Evolutionary conservation across 92 coral and sea anemone species (phyloP), one percentile per base, ranked within the genome.

Genomic region (Parazoanthus darwini): DNA sequence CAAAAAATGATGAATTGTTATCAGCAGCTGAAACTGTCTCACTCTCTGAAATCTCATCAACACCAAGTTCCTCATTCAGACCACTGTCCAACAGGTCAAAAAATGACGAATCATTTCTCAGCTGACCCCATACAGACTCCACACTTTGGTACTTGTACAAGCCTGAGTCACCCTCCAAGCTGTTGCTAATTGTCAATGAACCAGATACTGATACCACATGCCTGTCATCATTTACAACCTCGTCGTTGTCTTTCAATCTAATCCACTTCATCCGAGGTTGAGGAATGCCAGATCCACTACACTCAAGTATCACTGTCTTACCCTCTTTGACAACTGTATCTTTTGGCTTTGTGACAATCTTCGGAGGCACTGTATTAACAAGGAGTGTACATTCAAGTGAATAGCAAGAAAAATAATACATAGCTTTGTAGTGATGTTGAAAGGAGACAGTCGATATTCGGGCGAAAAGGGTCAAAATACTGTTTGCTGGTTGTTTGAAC

Each of bases 201-300:
- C 95, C 95, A 9, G 85, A 48, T 1, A 66, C 37, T 13, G 78
- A 36, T 65, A 91, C 72, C 0, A 14, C 77, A 38, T 81, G 89
- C 5, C 70, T 78, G 4, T 58, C 70, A 74, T 91, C 90, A 81
- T 14, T 85, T 5, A 22, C n/a, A 0, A 95, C 43, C 20, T 44
- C 42, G 11, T 81, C 29, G 15, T 48, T 82, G 35, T 87, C 80
- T 82, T 89, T 92, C 15, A 65, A 63, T 33, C 20, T 84, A 14
- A 59, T 83, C 99, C 99, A 97, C 3, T 79, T 46, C 20, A 97
- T 91, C 14, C 15, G 36, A 1, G 95, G 92, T 70, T 77, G 22
- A 26, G 97, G 99, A 4, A 46, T 71, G 48, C 97, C 90, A 3
- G 68, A 80, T 16, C 82, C 92, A n/a, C 85, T 43, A 79, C 99